Evolutionary conservation across 2,797 vertebrate species (phyloP), one percentile per base, ranked within the genome.

Genomic region (Oreortyx pictus): DNA sequence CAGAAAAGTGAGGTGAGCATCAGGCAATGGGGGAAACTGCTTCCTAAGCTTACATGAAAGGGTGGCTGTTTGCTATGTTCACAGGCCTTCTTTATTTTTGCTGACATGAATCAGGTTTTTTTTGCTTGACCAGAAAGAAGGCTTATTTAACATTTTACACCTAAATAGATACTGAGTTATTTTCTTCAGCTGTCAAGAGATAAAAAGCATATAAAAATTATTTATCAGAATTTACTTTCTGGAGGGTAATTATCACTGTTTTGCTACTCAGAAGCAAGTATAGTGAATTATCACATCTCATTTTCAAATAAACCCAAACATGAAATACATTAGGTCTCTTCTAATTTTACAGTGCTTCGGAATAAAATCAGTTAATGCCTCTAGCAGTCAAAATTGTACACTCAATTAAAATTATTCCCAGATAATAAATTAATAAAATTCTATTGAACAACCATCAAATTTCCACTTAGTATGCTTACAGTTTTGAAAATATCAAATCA

Each of bases 151-250:
- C 65, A 59, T 43, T 35, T 50, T 68, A 23, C 6, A 35, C 56
- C 18, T n/a, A 52, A 74, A 33, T 44, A 19, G 43, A n/a, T 31
- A 22, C 1, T 14, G 44, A 54, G 25, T 29, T 47, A 37, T 41
- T 41, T 25, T 25, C 54, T 76, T 19, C 71, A 31, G 39, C 22
- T 75, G n/a, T 16, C 29, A 84, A 70, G 39, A 29, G 39, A 22
- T 14, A 59, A 66, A 27, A 62, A 46, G 10, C 11, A 64, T 5
- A 3, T 9, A 24, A 61, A 2, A 56, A 2, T 0, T 5, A 13
- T 37, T 54, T 67, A 7, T 37, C 3, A 2, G 47, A 62, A 59
- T 74, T 74, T 62, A 74, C 20, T 27, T 74, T 27, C 74, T 74
- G 15, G 37, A 50, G 6, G 18, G 3, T 54, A 47, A 29, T 52